Conservation (phyloP, 1,140 invertebrate species). For the Goniozus legneri region DNA sequence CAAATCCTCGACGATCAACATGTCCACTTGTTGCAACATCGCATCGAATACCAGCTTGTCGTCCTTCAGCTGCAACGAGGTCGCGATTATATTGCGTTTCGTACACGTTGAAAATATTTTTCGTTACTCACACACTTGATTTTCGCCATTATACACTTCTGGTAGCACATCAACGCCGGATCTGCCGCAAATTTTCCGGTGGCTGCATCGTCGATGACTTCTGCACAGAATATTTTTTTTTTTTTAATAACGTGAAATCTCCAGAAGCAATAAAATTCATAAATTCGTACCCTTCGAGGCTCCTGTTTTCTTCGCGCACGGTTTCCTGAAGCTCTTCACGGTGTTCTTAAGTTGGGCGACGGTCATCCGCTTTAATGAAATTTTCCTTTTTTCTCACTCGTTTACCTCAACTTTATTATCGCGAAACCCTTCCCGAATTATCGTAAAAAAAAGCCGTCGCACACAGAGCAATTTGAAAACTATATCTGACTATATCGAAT, state of each 20-base stretch:
- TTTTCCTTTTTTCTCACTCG: no score
- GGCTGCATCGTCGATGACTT: conserved; percentile 11
- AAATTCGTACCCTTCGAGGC: conserved; percentile 10
- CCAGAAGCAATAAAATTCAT: background rate
- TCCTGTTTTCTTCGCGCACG: conserved; percentile 9
- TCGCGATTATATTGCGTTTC: background rate
- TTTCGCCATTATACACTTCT: conserved; percentile 21
- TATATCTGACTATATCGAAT: no score
- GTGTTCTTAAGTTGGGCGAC: background rate
- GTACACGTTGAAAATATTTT: background rate
- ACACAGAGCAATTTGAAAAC: no score
- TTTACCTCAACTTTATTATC: no score
- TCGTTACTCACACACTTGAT: conserved; percentile 29
- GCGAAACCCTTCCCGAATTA: no score
- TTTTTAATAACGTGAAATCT: background rate
- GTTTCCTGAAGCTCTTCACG: conserved; percentile 4
- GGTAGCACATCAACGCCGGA: conserved; percentile 23
- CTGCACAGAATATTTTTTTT: conserved; percentile 9
- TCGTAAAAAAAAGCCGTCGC: no score
- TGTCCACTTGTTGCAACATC: conserved; percentile 7
- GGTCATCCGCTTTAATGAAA: background rate
- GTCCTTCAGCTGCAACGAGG: conserved; percentile 12
- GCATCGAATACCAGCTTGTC: conserved; percentile 8
- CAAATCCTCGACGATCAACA: conserved; percentile 11
- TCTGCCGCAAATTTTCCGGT: conserved; percentile 21